A percentile compares a stretch with the other conserved stretches of the same genome.
Evolutionary conservation across 1,140 invertebrate species (phyloP).

Genomic region (Protaetia brevitarsis): DNA sequence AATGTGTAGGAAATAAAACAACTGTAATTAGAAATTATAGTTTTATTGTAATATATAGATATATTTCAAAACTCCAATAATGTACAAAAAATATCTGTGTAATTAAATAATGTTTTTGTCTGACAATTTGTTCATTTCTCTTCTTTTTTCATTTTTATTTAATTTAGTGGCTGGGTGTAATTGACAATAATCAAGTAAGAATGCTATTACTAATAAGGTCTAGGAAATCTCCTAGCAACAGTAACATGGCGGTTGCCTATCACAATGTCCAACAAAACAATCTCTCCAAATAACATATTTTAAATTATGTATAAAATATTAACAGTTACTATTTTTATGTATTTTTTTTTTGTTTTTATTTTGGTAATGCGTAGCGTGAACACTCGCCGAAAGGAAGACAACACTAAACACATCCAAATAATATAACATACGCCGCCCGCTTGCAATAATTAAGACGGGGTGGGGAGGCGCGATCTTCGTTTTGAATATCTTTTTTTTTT

Average conservation of each 20-base stretch:
- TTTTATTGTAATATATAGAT: slow-evolving; percentile 52
- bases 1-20: slow-evolving; percentile 33
- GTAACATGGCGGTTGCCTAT: slow-evolving; percentile 50
- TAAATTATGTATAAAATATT: slow-evolving; percentile 53
- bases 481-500: slow-evolving; percentile 5
- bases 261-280: slow-evolving; percentile 51
- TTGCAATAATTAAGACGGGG: not conserved
- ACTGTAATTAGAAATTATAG: slow-evolving; percentile 40
- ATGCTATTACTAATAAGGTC: slow-evolving; percentile 49
- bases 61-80: slow-evolving; percentile 56
- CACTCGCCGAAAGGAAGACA: slow-evolving; percentile 48
- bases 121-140: slow-evolving; percentile 48
- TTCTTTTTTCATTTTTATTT: slow-evolving; percentile 28
- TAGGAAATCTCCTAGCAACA: slow-evolving; percentile 49
- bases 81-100: slow-evolving; percentile 56
- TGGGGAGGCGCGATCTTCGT: slow-evolving; percentile 13
- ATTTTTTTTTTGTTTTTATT: slow-evolving; percentile 38
- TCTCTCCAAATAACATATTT: slow-evolving; percentile 49
- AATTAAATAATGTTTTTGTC: slow-evolving; percentile 53
- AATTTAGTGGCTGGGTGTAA: slow-evolving; percentile 49
- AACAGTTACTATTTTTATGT: slow-evolving; percentile 48
- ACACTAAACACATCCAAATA: slow-evolving; percentile 47
- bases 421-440: slow-evolving; percentile 27
- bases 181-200: slow-evolving; percentile 50
- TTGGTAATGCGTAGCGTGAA: slow-evolving; percentile 49